phyloP scores from a whole-genome alignment of 2,797 vertebrate species.

The Cossypha caffra region DNA sequence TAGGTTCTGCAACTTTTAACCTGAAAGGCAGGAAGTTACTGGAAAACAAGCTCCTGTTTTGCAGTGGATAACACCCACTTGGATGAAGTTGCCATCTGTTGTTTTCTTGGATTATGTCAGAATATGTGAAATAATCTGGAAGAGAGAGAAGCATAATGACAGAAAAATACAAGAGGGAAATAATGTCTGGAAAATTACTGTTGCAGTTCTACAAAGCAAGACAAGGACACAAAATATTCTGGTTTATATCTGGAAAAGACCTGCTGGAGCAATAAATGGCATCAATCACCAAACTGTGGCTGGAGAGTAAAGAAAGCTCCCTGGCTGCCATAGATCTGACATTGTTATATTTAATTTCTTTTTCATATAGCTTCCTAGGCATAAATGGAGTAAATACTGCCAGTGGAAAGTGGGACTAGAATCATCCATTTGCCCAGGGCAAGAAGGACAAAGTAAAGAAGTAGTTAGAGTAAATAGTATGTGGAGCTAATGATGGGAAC shows the following conservation, averaged over 20 bases:
- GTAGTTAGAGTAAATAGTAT: neutral
- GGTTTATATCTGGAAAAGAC: neutral
- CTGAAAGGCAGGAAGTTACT: slow-evolving; percentile 38
- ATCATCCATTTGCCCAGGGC: neutral
- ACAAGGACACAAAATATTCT: neutral
- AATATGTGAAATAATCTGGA: slow-evolving; percentile 42
- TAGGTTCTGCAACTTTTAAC: slow-evolving; percentile 36
- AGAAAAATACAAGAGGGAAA: neutral
- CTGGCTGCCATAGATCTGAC: neutral
- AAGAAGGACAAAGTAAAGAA: neutral
- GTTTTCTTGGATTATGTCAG: slow-evolving; percentile 44
- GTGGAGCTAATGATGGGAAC: neutral
- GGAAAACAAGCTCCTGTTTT: slow-evolving; percentile 41
- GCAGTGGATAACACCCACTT: slow-evolving; percentile 48
- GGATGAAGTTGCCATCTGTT: slow-evolving; percentile 60
- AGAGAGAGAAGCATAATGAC: neutral
- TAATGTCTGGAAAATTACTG: neutral
- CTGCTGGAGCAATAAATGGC: neutral
- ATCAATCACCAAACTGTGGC: neutral
- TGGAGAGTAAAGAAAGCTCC: neutral
- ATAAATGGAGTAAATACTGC: neutral
- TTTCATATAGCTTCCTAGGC: neutral
- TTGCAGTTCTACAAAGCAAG: neutral
- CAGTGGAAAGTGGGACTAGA: neutral
- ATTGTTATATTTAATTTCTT: neutral